Conservation (phyloP, 2,888 invertebrate species). For the Lysandra coridon region DNA sequence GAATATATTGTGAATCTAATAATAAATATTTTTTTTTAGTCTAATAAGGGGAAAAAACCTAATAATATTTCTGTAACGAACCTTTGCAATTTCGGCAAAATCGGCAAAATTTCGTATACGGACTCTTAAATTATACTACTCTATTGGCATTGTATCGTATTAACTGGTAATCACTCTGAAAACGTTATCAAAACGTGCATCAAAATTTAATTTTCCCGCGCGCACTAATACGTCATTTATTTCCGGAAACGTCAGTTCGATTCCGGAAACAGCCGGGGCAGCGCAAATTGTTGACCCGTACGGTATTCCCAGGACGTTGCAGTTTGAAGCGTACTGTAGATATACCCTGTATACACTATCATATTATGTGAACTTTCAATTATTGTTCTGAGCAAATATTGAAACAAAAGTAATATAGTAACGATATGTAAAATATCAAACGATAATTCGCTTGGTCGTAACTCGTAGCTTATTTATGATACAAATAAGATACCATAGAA, state of each 20-base stretch:
- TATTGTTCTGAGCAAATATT: not conserved
- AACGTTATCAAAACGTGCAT: not conserved
- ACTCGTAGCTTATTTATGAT: no score
- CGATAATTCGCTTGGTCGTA: no score
- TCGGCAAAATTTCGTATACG: no score
- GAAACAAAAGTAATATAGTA: not conserved
- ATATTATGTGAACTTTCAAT: not conserved
- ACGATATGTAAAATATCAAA: no score
- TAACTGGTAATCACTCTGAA: not conserved
- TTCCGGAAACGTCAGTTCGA: constrained; percentile 62
- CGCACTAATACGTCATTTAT: constrained; percentile 57
- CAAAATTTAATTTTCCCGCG: constrained; percentile 3
- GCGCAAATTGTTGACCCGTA: constrained; percentile 59
- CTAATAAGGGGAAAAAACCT: no score
- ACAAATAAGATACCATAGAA: no score
- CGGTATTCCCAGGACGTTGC: constrained; percentile 61
- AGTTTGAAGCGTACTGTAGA: constrained; percentile 32
- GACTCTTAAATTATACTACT: no score
- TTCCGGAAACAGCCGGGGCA: constrained; percentile 39
- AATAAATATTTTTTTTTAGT: no score
- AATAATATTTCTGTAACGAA: no score
- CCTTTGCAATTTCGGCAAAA: no score
- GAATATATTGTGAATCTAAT: no score
- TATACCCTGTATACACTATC: not conserved
- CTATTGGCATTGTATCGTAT: not conserved